These are phyloP conservation scores for Nestor notabilis DNA, from an alignment of 2,113 vertebrate species.

Conservation along the genomic window DNA sequence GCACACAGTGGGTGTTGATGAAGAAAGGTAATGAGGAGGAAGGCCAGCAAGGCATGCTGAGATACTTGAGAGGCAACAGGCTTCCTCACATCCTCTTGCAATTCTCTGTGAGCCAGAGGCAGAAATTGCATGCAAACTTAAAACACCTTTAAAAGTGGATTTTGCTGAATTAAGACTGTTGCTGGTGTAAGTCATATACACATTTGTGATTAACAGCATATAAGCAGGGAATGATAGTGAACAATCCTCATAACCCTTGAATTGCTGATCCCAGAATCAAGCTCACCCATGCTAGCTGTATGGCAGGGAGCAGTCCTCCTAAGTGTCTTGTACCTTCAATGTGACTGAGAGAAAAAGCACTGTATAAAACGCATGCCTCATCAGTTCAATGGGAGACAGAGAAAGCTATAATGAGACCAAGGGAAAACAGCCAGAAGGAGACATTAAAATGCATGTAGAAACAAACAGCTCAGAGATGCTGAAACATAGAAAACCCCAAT, in stretches of 20 bases:
- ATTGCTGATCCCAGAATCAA: background rate
- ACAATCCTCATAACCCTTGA: background rate
- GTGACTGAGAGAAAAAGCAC: background rate
- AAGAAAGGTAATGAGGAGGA: background rate
- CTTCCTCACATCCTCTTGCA: background rate
- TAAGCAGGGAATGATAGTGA: background rate
- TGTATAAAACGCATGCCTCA: background rate
- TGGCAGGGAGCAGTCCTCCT: background rate
- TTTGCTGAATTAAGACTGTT: background rate
- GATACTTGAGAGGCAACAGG: background rate
- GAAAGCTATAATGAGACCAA: background rate
- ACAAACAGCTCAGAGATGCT: background rate
- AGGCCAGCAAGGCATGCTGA: background rate
- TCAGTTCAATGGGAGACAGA: background rate
- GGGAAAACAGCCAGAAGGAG: background rate
- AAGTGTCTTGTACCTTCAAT: background rate
- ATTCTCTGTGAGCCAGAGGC: background rate
- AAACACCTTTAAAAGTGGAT: background rate
- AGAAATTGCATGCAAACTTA: background rate
- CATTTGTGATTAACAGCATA: background rate
- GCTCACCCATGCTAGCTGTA: background rate
- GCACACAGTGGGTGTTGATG: background rate
- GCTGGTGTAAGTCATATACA: rapidly evolving
- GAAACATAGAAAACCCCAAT: background rate
- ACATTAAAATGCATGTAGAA: background rate